Evolutionary conservation across 2,797 vertebrate genomes (phyloP).

Genomic region (Cossypha polioptera): DNA sequence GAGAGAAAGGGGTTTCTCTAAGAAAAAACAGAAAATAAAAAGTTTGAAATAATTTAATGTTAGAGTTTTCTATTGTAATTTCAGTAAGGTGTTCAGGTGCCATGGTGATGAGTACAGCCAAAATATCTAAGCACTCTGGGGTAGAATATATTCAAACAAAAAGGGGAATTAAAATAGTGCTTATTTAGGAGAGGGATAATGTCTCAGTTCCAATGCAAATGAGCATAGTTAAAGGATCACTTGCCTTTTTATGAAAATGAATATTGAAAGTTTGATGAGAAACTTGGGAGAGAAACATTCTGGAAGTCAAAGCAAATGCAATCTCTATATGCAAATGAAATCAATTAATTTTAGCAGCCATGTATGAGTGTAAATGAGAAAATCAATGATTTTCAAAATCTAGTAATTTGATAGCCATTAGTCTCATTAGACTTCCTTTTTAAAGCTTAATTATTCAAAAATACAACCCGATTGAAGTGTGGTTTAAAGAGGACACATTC

Average conservation of each 20-base stretch:
- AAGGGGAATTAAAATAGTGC: constrained; percentile 57
- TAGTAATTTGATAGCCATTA: constrained; percentile 78
- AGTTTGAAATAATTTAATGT: not conserved
- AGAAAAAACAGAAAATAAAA: not conserved
- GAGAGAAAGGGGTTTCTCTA: not conserved
- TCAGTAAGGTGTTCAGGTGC: not conserved
- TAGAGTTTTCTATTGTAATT: not conserved
- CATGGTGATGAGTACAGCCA: constrained; percentile 15
- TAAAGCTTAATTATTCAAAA: constrained; percentile 76
- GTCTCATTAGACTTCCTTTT: constrained; percentile 75
- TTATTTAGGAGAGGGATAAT: constrained; percentile 65
- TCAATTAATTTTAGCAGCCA: constrained; percentile 74
- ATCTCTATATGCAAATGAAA: constrained; percentile 73
- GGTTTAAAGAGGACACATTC: constrained; percentile 59
- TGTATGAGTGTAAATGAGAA: constrained; percentile 64
- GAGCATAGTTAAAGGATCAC: constrained; percentile 60
- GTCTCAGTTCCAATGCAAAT: constrained; percentile 71
- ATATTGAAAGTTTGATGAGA: constrained; percentile 71
- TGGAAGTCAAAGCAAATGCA: constrained; percentile 67
- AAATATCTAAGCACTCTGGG: constrained; percentile 13
- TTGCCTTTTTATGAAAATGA: constrained; percentile 60
- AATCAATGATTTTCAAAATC: constrained; percentile 75
- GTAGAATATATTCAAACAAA: constrained; percentile 63
- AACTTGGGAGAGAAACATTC: constrained; percentile 66
- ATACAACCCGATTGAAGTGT: constrained; percentile 56